Evolutionary conservation across 2,888 invertebrate genomes (phyloP).

Genomic region (Prosapia bicincta): DNA sequence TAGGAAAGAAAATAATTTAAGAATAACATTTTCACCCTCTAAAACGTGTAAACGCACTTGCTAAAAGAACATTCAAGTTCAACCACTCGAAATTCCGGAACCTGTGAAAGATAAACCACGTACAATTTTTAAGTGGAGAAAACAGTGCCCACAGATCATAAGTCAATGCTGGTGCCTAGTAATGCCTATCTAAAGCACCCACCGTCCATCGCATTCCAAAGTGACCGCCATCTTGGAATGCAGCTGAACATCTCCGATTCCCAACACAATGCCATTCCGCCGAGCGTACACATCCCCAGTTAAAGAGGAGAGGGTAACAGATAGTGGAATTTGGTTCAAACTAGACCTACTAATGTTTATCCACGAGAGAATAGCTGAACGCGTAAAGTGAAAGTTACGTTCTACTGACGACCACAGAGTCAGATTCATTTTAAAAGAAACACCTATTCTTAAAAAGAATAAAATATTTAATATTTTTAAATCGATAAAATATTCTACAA

Average conservation of each 20-base stretch:
- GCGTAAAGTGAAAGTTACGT: not conserved
- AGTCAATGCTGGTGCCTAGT: not conserved
- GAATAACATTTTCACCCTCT: too few relatives aligned
- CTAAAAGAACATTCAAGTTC: too few relatives aligned
- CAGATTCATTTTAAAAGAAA: too few relatives aligned
- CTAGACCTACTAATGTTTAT: not conserved
- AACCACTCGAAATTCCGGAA: too few relatives aligned
- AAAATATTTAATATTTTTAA: not conserved
- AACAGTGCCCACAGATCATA: constrained; percentile 2
- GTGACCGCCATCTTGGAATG: constrained; percentile 37
- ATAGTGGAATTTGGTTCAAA: not conserved
- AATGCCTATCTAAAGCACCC: constrained; percentile 1
- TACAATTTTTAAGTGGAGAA: not conserved
- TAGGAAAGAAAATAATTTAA: not conserved
- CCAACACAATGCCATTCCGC: not conserved
- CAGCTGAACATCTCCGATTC: constrained; percentile 20
- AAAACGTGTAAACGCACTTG: too few relatives aligned
- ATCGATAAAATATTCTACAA: not conserved
- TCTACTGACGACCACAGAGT: too few relatives aligned
- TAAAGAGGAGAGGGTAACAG: not conserved
- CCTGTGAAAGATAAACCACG: not conserved
- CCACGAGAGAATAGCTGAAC: not conserved
- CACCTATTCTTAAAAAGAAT: not conserved
- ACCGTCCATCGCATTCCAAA: constrained; percentile 33
- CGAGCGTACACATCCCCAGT: not conserved